Conservation (phyloP, 2,888 invertebrate genomes). For the Chaetogeoica ovagalla region DNA sequence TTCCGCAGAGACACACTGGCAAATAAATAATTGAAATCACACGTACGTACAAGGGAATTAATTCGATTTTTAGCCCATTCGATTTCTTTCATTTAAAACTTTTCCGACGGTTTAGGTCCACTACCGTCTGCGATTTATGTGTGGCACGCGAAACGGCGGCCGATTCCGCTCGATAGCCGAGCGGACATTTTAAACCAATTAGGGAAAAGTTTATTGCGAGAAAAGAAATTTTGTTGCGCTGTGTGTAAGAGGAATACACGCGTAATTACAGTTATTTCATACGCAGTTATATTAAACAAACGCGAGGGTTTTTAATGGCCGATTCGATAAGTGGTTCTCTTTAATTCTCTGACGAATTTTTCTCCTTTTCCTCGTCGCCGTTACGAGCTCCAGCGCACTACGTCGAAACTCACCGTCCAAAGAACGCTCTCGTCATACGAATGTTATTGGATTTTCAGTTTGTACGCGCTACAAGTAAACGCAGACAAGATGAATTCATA, state of each 20-base stretch:
- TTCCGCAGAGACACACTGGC: background rate
- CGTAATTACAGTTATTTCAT: no score
- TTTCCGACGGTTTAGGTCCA: conserved; percentile 23
- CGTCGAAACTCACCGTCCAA: background rate
- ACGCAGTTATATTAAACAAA: no score
- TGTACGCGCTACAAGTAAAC: background rate
- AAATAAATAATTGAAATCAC: conserved; percentile 10
- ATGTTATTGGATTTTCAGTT: conserved; percentile 22
- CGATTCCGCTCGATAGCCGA: background rate
- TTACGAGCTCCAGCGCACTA: background rate
- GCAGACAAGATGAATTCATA: background rate
- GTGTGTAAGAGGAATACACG: background rate
- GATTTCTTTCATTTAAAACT: conserved; percentile 30
- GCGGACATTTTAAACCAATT: conserved; percentile 19
- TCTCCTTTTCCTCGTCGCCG: background rate
- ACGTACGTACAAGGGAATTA: background rate
- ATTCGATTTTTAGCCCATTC: conserved; percentile 8
- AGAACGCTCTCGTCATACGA: background rate
- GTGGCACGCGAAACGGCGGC: background rate
- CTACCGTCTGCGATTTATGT: conserved; percentile 30
- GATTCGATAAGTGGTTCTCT: no score
- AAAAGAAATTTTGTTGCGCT: background rate
- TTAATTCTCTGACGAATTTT: no score
- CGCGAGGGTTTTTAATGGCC: no score
- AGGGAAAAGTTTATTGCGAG: background rate